These are phyloP conservation scores for Brachypodius melanocephalos DNA, from an alignment of 2,113 vertebrate species.

Conservation along the genomic window DNA sequence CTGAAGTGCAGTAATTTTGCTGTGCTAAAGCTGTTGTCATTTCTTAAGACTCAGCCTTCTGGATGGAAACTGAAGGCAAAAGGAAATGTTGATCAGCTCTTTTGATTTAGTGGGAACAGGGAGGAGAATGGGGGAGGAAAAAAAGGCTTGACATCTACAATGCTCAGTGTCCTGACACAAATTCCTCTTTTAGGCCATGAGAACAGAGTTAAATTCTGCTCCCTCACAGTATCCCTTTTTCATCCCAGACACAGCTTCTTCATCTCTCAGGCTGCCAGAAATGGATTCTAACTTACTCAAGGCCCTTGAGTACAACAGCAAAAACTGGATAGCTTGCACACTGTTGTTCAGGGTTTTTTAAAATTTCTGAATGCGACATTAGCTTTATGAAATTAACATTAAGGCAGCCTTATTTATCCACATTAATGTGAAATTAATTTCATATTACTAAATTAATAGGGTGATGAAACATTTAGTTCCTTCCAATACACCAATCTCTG, in stretches of 20 bases:
- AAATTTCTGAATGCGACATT: background rate
- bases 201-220: background rate
- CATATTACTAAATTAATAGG: constrained; percentile 52
- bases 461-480: constrained; percentile 39
- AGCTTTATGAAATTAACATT: constrained; percentile 60
- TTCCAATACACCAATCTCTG: background rate
- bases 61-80: background rate
- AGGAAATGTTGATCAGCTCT: background rate
- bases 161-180: background rate
- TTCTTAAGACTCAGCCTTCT: background rate
- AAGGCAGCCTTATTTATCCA: constrained; percentile 58
- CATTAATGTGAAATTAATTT: constrained; percentile 63
- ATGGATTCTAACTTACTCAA: background rate
- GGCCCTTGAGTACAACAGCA: background rate
- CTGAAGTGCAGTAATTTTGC: background rate
- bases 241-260: background rate
- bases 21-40: background rate
- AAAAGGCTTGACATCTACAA: background rate
- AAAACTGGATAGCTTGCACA: constrained; percentile 1
- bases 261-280: background rate
- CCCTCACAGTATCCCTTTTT: background rate
- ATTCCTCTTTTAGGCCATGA: background rate
- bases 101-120: background rate
- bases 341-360: background rate
- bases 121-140: background rate